phyloP scores from a whole-genome alignment of 2,113 vertebrate species.

The Empidonax traillii region DNA sequence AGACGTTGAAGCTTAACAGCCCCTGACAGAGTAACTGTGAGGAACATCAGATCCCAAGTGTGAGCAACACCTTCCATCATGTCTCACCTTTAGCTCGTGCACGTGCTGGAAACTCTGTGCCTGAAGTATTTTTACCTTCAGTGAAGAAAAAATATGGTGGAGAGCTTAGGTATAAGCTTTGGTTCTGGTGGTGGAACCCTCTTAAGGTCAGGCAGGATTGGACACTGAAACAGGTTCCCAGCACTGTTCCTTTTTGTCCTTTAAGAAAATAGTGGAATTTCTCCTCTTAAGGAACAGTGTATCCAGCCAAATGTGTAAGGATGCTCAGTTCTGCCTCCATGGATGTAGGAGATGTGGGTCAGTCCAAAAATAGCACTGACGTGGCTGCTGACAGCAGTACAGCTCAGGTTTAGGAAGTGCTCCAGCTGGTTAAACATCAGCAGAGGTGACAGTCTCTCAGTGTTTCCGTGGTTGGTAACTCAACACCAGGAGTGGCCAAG shows the following conservation, averaged over 20 bases:
- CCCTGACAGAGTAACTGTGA: not conserved
- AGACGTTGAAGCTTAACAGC: not conserved
- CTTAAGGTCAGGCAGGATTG: not conserved
- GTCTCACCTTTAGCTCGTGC: slow-evolving; percentile 18
- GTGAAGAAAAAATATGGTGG: not conserved
- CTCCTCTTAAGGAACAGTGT: not conserved
- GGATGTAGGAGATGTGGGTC: not conserved
- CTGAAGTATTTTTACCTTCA: not conserved
- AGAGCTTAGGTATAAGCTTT: not conserved
- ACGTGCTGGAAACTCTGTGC: not conserved
- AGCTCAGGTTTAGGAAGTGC: not conserved
- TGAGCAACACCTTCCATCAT: slow-evolving; percentile 4
- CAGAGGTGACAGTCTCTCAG: not conserved
- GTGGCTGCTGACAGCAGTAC: not conserved
- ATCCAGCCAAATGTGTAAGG: not conserved
- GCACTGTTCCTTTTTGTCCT: not conserved
- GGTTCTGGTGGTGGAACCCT: not conserved
- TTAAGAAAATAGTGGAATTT: not conserved
- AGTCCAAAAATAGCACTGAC: not conserved
- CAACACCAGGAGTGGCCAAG: not conserved
- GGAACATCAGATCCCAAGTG: not conserved
- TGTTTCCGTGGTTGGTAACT: not conserved
- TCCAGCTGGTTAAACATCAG: not conserved
- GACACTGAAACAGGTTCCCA: not conserved
- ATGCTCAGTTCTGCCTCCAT: not conserved